phyloP scores from a whole-genome alignment of 2,888 invertebrate genomes.

The Trichacis sp. region DNA sequence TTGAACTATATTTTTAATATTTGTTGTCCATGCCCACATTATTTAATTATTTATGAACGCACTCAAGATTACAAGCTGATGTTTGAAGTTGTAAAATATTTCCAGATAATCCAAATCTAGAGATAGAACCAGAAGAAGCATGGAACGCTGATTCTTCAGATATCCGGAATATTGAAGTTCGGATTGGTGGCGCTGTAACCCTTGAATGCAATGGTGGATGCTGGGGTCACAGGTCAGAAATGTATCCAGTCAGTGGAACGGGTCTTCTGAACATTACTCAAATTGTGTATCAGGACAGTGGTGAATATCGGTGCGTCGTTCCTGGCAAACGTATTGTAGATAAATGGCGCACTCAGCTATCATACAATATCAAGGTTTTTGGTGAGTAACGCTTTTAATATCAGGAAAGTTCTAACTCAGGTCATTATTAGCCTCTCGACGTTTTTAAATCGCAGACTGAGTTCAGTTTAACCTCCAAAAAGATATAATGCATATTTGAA shows the following conservation, averaged over 20 bases:
- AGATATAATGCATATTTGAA: no score
- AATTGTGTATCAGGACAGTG: constrained; percentile 82
- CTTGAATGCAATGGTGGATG: constrained; percentile 77
- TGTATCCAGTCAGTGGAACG: constrained; percentile 72
- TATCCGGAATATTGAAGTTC: constrained; percentile 82
- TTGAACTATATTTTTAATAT: no score
- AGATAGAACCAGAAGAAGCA: constrained; percentile 63
- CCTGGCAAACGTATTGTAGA: constrained; percentile 71
- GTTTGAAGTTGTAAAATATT: no score
- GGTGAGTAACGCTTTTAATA: constrained; percentile 65
- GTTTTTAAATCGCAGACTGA: no score
- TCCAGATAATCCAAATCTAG: constrained; percentile 63
- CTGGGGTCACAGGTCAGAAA: constrained; percentile 68
- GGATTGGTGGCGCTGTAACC: constrained; percentile 87
- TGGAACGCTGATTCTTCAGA: constrained; percentile 64
- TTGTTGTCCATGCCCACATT: no score
- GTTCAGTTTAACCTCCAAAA: no score
- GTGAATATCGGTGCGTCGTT: constrained; percentile 80
- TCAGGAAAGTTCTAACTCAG: no score
- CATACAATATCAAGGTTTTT: constrained; percentile 70
- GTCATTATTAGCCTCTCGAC: no score
- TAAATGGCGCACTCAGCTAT: constrained; percentile 65
- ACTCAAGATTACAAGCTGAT: no score
- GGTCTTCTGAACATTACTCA: constrained; percentile 77
- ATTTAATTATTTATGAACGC: no score